Percentiles rank a stretch among this genome's conserved stretches.
phyloP scores from a whole-genome alignment of 2,113 vertebrate genomes.

The Zosterops lateralis region DNA sequence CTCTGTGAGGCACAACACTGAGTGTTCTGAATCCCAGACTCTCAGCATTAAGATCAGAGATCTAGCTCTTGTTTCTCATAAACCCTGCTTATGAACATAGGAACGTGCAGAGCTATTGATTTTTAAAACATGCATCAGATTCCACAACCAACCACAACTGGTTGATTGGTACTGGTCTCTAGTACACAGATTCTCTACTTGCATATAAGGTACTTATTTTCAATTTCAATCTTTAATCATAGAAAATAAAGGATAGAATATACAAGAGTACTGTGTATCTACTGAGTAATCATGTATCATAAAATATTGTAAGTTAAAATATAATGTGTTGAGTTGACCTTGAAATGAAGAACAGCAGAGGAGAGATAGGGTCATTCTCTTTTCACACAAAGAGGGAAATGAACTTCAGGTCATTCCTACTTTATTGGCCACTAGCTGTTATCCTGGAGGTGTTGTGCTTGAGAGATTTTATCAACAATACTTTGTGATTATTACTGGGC shows the following conservation, averaged over 20 bases:
- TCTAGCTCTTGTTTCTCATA: not conserved
- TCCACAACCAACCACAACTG: not conserved
- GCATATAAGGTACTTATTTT: not conserved
- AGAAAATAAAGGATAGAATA: not conserved
- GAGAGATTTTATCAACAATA: conserved; percentile 49
- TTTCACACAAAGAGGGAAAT: not conserved
- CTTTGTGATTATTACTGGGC: conserved; percentile 19
- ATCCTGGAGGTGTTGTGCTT: conserved; percentile 24
- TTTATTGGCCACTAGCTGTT: conserved; percentile 37
- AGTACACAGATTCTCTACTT: not conserved
- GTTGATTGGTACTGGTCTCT: not conserved
- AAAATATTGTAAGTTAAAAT: not conserved
- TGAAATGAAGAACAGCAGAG: conserved; percentile 18
- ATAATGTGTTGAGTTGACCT: conserved; percentile 32
- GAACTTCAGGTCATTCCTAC: conserved; percentile 11
- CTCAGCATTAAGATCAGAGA: not conserved
- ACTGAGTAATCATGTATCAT: not conserved
- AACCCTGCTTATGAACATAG: not conserved
- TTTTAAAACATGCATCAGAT: not conserved
- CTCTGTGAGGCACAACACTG: no score
- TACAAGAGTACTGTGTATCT: not conserved
- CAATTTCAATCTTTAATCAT: not conserved
- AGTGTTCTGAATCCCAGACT: not conserved
- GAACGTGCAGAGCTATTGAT: not conserved
- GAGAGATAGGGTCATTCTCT: not conserved